Evolutionary conservation across 1,140 invertebrate genomes (phyloP).

Genomic region (Heliothis subflexa): DNA sequence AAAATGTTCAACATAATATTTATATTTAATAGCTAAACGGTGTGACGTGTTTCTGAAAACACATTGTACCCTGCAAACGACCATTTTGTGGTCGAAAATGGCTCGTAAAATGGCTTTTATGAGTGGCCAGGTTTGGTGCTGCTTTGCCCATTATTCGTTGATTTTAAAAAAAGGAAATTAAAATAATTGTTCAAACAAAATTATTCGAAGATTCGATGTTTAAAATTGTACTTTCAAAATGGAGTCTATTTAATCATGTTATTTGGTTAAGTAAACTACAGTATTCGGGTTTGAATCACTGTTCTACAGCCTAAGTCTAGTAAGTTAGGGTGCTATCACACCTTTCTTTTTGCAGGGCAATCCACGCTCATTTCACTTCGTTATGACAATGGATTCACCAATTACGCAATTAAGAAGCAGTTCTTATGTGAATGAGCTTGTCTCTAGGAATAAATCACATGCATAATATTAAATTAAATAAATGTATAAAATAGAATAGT

Average conservation of each 20-base stretch:
- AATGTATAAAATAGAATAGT: no score
- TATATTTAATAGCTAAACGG: slow-evolving; percentile 55
- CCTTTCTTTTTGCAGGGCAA: not conserved
- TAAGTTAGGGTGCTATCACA: not conserved
- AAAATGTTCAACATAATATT: slow-evolving; percentile 55
- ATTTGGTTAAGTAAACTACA: not conserved
- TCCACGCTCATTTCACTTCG: no score
- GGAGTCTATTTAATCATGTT: not conserved
- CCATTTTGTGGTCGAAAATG: slow-evolving; percentile 71
- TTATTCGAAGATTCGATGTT: not conserved
- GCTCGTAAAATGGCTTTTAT: slow-evolving; percentile 76
- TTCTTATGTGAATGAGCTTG: no score
- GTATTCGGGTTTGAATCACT: not conserved
- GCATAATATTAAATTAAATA: no score
- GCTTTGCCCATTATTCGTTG: slow-evolving; percentile 66
- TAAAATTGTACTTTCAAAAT: slow-evolving; percentile 1
- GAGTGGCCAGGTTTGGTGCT: slow-evolving; percentile 70
- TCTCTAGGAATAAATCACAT: no score
- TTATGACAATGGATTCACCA: no score
- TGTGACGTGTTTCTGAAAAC: slow-evolving; percentile 57
- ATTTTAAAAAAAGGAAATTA: slow-evolving; percentile 70
- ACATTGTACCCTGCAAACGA: slow-evolving; percentile 65
- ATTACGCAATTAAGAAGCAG: no score
- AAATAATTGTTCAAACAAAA: slow-evolving; percentile 63
- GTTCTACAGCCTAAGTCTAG: not conserved